Conservation (phyloP, 2,113 vertebrate genomes). For the Gymnogyps californianus region DNA sequence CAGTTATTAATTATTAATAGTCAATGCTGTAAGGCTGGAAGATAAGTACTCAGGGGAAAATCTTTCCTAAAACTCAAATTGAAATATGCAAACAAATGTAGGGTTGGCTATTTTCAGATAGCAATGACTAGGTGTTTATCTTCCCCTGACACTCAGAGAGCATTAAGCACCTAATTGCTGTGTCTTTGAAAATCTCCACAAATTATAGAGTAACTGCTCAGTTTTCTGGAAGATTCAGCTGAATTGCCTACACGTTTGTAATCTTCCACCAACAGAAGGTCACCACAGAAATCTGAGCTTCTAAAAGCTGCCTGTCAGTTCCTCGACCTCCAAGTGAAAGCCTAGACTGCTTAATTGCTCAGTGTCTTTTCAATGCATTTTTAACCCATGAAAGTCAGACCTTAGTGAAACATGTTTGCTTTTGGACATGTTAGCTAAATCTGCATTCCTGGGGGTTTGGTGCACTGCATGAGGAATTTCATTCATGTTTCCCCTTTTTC, state of each 20-base stretch:
- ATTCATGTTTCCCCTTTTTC: neutral
- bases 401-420: neutral
- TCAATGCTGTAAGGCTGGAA: neutral
- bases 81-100: slow-evolving; percentile 30
- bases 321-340: neutral
- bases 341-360: neutral
- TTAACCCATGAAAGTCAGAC: neutral
- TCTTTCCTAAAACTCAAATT: neutral
- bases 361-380: neutral
- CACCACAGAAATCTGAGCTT: slow-evolving; percentile 12
- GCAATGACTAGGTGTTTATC: neutral
- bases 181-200: neutral
- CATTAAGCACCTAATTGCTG: neutral
- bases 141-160: neutral
- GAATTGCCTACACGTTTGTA: neutral
- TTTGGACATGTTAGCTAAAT: neutral
- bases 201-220: neutral
- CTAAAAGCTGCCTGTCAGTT: neutral
- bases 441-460: neutral
- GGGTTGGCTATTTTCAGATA: slow-evolving; percentile 10
- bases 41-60: slow-evolving; percentile 34
- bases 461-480: neutral
- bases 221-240: slow-evolving; percentile 24
- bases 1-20: slow-evolving; percentile 52
- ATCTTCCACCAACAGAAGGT: neutral